phyloP scores from a whole-genome alignment of 2,888 invertebrate genomes.

The Fabriciana adippe region DNA sequence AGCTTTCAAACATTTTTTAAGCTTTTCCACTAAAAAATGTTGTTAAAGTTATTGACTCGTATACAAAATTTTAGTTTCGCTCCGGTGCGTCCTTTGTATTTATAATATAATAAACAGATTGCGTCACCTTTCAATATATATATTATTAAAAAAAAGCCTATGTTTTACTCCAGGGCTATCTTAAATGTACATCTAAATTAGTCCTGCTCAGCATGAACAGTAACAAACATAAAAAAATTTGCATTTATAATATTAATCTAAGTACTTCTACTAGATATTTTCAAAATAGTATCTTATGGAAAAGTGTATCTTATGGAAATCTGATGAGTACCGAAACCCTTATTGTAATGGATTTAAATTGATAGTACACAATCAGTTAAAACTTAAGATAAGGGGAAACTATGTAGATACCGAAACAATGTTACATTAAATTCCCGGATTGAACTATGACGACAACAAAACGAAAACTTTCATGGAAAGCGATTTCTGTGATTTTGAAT shows the following conservation, averaged over 20 bases:
- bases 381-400: conserved; percentile 36
- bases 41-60: conserved; percentile 1
- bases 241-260: neutral
- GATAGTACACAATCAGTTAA: conserved; percentile 36
- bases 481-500: conserved; percentile 24
- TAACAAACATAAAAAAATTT: neutral
- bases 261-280: conserved; percentile 1
- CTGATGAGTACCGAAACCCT: conserved; percentile 30
- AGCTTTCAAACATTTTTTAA: conserved; percentile 21
- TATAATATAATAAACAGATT: no score
- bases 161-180: no score
- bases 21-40: conserved; percentile 1
- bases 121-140: no score
- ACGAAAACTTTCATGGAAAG: conserved; percentile 30
- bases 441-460: conserved; percentile 37
- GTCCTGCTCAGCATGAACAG: no score
- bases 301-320: conserved; percentile 17
- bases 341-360: conserved; percentile 29
- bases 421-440: conserved; percentile 38
- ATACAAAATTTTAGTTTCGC: neutral
- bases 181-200: no score
- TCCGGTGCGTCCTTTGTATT: no score
- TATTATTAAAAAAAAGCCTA: no score
- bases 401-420: conserved; percentile 42
- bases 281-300: conserved; percentile 10